phyloP scores from a whole-genome alignment of 2,113 vertebrate species.

The Labeo catla region DNA sequence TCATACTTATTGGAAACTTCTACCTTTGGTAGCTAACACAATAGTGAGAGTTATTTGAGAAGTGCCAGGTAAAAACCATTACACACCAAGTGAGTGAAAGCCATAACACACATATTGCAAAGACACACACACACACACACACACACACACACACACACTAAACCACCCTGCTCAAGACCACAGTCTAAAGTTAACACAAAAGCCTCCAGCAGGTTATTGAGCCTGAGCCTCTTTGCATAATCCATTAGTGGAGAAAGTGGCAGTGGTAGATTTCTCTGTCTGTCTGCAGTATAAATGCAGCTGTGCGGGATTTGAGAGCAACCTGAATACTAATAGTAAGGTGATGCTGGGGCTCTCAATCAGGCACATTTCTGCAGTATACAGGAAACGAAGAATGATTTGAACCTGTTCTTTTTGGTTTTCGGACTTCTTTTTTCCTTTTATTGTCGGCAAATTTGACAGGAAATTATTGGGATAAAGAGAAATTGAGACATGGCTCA shows the following conservation, averaged over 20 bases:
- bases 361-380: not conserved
- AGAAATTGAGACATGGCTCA: not conserved
- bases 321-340: slow-evolving; percentile 44
- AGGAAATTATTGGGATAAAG: not conserved
- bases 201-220: slow-evolving; percentile 27
- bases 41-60: slow-evolving; percentile 72
- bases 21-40: slow-evolving; percentile 73
- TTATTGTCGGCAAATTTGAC: not conserved
- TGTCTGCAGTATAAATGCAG: slow-evolving; percentile 46
- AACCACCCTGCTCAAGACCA: slow-evolving; percentile 2
- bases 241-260: slow-evolving; percentile 44
- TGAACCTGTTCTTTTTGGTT: not conserved
- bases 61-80: slow-evolving; percentile 64
- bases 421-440: not conserved
- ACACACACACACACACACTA: not conserved
- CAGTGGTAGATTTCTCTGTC: slow-evolving; percentile 43
- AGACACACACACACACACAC: not conserved
- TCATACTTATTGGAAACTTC: slow-evolving; percentile 58
- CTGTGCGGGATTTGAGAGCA: slow-evolving; percentile 24
- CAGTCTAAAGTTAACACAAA: slow-evolving; percentile 35
- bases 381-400: not conserved
- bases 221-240: slow-evolving; percentile 60
- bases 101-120: slow-evolving; percentile 10
- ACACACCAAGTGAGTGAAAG: slow-evolving; percentile 37
- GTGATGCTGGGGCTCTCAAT: slow-evolving; percentile 36